Conservation (phyloP, 2,113 vertebrate species). For the Grantiella picta region DNA sequence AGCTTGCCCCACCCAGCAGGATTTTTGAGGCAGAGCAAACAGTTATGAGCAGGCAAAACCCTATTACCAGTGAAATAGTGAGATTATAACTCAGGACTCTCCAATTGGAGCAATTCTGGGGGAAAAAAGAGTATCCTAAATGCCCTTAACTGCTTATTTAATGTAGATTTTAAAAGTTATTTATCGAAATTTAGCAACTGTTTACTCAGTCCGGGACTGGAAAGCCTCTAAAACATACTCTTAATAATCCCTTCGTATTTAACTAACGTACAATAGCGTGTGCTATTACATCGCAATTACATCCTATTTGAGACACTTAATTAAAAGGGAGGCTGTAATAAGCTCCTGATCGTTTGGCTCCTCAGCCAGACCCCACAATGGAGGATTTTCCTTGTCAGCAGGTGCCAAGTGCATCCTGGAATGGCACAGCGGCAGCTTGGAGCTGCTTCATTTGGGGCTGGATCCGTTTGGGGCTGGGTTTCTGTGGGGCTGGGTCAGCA, state of each 20-base stretch:
- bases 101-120: neutral
- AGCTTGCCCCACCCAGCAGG: neutral
- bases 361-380: neutral
- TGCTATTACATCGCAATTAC: slow-evolving; percentile 76
- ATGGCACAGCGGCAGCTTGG: neutral
- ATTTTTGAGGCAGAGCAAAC: neutral
- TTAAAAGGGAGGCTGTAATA: slow-evolving; percentile 71
- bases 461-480: rapidly evolving
- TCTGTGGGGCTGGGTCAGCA: neutral
- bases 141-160: slow-evolving; percentile 20
- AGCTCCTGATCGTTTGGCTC: slow-evolving; percentile 44
- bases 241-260: slow-evolving; percentile 75
- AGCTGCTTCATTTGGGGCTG: neutral
- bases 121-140: neutral
- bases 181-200: slow-evolving; percentile 67
- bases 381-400: neutral
- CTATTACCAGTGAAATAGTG: neutral
- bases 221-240: slow-evolving; percentile 72
- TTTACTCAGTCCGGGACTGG: slow-evolving; percentile 60
- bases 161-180: slow-evolving; percentile 25
- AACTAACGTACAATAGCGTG: slow-evolving; percentile 67
- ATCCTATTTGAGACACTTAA: slow-evolving; percentile 73
- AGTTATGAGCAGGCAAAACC: neutral
- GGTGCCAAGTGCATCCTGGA: neutral
- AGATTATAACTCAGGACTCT: neutral